Base-by-base conservation (phyloP, 2,888 invertebrate genomes). In the Trissonchulus latispiculum region DNA sequence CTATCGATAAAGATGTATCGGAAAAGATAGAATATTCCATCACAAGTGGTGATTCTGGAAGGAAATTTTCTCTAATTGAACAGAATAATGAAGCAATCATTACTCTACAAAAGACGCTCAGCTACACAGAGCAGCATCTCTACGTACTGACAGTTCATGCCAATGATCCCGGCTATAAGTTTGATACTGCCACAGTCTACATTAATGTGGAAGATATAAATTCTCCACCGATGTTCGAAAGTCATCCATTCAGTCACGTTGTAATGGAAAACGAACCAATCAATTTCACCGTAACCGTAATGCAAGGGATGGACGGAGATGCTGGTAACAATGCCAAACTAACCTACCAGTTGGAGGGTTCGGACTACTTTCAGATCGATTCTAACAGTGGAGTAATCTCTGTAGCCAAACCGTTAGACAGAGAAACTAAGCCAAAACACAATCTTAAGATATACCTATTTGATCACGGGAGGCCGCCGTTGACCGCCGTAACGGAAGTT, bases 401-500 rank as follows among this genome's bases (percentile, higher is more conserved):
- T 0, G 95, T 95, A 0, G 91, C 90, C 28, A 90, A 90, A 77
- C 82, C 88, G 1, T 84, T 99, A 68, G 96, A 99, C 83, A 87
- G 96, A 35, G 97, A 99, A 84, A 87, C 89, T 28, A 83, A 86
- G 69, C 81, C 87, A 79, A 90, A 91, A 0, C 96, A 94, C 83
- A 86, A 94, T 3, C 84, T 97, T 59, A 93, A 92, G 0, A 93
- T 97, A 1, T 93, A 91, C 0, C 97, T 95, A 0, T 89, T 89
- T 76, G 97, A 97, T 83, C 93, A 94, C 0, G 97, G 97, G 0
- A 88, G 89, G 61, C 95, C 95, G 0, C 89, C 93, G 0, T 85
- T 94, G 28, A 91, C 92, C 0, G 95, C 96, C 81, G 94, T 93
- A 0, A 95, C 96, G 0, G 94, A 95, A 80, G 91, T 99, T 0